Base-by-base conservation (phyloP, 2,797 vertebrate genomes). In the Pangasius macronema region DNA sequence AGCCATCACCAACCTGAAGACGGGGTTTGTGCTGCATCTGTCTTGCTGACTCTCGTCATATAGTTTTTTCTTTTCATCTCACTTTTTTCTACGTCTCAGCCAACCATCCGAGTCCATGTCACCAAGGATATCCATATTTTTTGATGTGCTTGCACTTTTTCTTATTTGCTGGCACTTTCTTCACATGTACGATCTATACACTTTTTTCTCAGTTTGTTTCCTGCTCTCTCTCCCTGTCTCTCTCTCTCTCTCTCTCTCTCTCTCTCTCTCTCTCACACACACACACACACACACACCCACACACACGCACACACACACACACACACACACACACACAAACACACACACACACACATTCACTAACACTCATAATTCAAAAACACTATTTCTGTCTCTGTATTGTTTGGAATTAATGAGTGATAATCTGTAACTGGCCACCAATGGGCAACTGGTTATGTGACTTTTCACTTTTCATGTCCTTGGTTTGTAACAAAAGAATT, bases 1-100 rank as follows among this genome's bases (percentile, higher is more conserved):
- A 18, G 97, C 97, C 49, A 97, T 98, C 89, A 91, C 95, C 27
- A 97, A 98, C 93, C 97, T 99, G 85, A 98, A 99, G 93, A 97
- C 96, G 2, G 98, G 97, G 98, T 98, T 88, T 91, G 96, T 95
- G 81, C 83, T 82, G n/a, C 46, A 27, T 86, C 68, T 85, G n/a
- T 85, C 65, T 63, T 72, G 24, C 39, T 72, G 46, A 81, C 84
- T 85, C 70, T 65, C 11, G n/a, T 11, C 75, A 86, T 87, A 59
- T 87, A 4, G 57, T 27, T 18, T 59, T 61, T 73, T 27, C 33
- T 27, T 81, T 73, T 82, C 75, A 30, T 65, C 49, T 65, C 36
- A 46, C 4, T 55, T 76, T 53, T 83, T 84, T 30, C n/a, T 70
- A 39, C 51, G 22, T 27, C 5, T 82, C 46, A 84, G 36, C n/a